These are phyloP conservation scores for Drosophila lacicola DNA, from an alignment of 2,888 invertebrate species.

Conservation along the genomic window DNA sequence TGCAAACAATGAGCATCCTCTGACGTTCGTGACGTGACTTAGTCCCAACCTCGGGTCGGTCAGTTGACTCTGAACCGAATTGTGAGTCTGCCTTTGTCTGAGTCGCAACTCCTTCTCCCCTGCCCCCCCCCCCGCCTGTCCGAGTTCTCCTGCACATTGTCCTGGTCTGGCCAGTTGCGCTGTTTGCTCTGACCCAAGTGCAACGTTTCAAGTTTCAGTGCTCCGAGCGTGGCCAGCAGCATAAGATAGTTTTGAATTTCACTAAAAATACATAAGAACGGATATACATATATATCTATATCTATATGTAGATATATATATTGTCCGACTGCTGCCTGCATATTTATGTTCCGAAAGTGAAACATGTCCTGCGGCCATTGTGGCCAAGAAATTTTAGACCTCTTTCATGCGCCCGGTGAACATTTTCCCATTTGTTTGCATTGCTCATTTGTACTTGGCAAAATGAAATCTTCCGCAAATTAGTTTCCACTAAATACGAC, in stretches of 20 bases:
- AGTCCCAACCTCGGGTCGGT: conserved; percentile 48
- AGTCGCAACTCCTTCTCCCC: conserved; percentile 45
- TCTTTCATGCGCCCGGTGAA: conserved; percentile 1
- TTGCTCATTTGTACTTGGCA: conserved; percentile 35
- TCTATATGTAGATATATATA: conserved; percentile 10
- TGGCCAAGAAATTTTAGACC: conserved; percentile 48
- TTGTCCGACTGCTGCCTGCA: conserved; percentile 45
- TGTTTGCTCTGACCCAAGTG: conserved; percentile 68
- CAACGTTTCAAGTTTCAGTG: conserved; percentile 71
- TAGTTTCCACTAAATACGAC: conserved; percentile 6
- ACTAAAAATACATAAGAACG: conserved; percentile 55
- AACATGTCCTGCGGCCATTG: conserved; percentile 64
- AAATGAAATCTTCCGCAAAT: conserved; percentile 31
- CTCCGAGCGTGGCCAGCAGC: conserved; percentile 38
- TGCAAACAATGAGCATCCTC: conserved; percentile 71
- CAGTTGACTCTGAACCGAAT: conserved; percentile 35
- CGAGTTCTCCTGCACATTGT: background rate
- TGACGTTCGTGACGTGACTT: conserved; percentile 70
- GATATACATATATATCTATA: conserved; percentile 27
- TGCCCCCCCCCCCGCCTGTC: conserved; percentile 2
- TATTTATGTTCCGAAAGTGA: conserved; percentile 67
- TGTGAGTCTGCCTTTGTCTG: conserved; percentile 56
- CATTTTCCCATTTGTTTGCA: conserved; percentile 47
- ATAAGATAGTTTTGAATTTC: conserved; percentile 73
- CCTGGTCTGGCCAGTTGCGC: conserved; percentile 21